Percentiles rank a stretch among this genome's conserved stretches.
phyloP scores from a whole-genome alignment of 2,797 vertebrate genomes.

The Prunella strophiata region DNA sequence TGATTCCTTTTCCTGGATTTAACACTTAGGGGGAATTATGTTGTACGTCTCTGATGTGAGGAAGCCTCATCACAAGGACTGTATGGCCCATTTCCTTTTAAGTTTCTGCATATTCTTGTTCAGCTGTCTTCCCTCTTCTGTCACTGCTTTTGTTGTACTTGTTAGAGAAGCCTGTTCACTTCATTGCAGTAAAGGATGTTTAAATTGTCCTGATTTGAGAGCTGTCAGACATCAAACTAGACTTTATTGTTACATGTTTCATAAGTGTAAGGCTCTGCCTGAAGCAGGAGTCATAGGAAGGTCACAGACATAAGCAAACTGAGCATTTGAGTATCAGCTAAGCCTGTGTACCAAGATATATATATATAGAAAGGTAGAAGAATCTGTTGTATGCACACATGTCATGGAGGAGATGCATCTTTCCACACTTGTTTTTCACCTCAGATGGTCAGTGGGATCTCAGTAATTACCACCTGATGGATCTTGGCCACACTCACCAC shows the following conservation, averaged over 20 bases:
- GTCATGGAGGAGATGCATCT: neutral
- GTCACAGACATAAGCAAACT: neutral
- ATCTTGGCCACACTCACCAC: slow-evolving; percentile 94
- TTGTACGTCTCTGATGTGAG: neutral
- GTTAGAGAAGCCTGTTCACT: neutral
- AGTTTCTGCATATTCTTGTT: neutral
- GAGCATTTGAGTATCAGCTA: neutral
- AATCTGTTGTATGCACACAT: neutral
- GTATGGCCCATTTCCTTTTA: neutral
- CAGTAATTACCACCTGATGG: slow-evolving; percentile 97
- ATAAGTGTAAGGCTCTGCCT: neutral
- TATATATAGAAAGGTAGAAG: neutral
- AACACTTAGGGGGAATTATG: neutral
- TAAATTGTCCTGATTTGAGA: neutral
- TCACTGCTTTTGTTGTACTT: neutral
- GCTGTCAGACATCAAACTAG: neutral
- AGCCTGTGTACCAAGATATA: neutral
- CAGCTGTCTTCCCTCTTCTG: neutral
- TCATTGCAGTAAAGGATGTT: neutral
- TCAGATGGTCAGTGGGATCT: slow-evolving; percentile 96
- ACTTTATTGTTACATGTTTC: neutral
- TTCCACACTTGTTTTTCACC: neutral
- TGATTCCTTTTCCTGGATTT: neutral
- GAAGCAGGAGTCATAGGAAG: neutral
- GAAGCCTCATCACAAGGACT: neutral